Conservation (phyloP, 2,888 invertebrate genomes). For the Anarsia innoxiella region DNA sequence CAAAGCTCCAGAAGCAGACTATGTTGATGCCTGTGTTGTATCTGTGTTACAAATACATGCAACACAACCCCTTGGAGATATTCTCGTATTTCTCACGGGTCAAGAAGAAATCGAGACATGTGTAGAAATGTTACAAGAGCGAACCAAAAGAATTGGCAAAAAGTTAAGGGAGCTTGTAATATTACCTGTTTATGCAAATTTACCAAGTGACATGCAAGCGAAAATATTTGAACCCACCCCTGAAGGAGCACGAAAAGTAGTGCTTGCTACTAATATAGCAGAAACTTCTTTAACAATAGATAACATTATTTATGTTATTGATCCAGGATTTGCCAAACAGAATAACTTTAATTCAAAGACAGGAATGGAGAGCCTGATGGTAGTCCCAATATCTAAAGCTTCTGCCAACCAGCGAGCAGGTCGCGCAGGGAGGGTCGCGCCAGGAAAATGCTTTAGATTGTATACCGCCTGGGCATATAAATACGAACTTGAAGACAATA, state of each 20-base stretch:
- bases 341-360: conserved; percentile 98
- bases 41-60: conserved; percentile 98
- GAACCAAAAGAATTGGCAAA: conserved; percentile 92
- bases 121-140: conserved; percentile 91
- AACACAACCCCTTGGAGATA: conserved; percentile 96
- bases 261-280: conserved; percentile 98
- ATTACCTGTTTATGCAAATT: conserved; percentile 97
- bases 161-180: conserved; percentile 95
- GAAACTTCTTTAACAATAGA: conserved; percentile 99
- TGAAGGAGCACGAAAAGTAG: conserved; percentile 95
- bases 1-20: conserved; percentile 99
- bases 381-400: conserved; percentile 98
- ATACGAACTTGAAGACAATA: conserved; percentile 98
- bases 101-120: conserved; percentile 94
- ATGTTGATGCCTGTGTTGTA: conserved; percentile 98
- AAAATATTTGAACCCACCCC: conserved; percentile 99
- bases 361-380: conserved; percentile 98
- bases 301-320: conserved; percentile 98
- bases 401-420: conserved; percentile 99
- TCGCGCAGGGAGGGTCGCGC: conserved; percentile 95
- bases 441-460: conserved; percentile 97
- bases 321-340: conserved; percentile 99
- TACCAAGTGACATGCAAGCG: conserved; percentile 99
- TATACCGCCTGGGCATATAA: conserved; percentile 99
- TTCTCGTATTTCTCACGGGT: conserved; percentile 96